Evolutionary conservation across 1,140 invertebrate species (phyloP).

Genomic region (Diploscapter pachys): DNA sequence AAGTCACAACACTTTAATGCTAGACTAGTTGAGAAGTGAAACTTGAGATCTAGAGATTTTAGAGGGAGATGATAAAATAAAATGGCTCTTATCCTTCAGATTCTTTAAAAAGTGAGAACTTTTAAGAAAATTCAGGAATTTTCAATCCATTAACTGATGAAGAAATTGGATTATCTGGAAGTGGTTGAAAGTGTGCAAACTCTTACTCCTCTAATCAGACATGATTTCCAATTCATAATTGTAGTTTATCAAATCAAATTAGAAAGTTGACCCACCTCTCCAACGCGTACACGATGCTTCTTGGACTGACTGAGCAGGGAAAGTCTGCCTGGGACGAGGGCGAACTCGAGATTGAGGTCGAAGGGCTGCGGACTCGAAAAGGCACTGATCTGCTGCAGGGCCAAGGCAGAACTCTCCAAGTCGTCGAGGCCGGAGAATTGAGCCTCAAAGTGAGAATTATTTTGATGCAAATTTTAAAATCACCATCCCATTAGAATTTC

Average conservation of each 20-base stretch:
- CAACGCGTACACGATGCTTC: slow-evolving; percentile 8
- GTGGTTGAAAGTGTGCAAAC: too few relatives aligned
- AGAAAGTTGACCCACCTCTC: slow-evolving; percentile 11
- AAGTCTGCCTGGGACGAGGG: slow-evolving; percentile 3
- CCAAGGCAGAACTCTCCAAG: too few relatives aligned
- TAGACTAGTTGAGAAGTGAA: not conserved
- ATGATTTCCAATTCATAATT: not conserved
- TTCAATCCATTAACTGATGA: not conserved
- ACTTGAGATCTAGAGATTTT: not conserved
- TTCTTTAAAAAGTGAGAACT: not conserved
- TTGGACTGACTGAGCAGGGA: slow-evolving; percentile 3
- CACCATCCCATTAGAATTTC: too few relatives aligned
- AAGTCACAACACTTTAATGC: not conserved
- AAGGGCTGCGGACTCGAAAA: too few relatives aligned
- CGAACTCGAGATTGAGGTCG: not conserved
- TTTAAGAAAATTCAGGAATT: not conserved
- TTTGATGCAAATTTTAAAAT: too few relatives aligned
- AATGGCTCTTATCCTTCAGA: not conserved
- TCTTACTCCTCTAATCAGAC: not conserved
- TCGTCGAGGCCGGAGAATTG: too few relatives aligned
- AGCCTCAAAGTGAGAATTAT: too few relatives aligned
- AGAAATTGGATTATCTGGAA: slow-evolving; percentile 5
- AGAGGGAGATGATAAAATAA: not conserved
- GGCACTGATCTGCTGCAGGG: too few relatives aligned
- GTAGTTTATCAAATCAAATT: not conserved